Base-by-base conservation (phyloP, 2,888 invertebrate species). In the Nomada ruficornis region DNA sequence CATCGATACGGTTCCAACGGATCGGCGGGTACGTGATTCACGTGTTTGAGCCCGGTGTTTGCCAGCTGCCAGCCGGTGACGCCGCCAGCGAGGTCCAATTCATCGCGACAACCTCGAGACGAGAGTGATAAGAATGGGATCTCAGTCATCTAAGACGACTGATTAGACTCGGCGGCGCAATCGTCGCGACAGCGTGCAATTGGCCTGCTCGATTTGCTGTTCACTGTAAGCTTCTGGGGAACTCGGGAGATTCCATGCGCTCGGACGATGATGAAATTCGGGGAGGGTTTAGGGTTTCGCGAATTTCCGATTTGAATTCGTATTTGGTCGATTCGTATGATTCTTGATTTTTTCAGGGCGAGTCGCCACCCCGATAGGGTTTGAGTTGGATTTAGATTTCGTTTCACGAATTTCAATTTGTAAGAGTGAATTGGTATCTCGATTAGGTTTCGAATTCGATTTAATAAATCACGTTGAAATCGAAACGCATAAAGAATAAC, bases 91-190 rank as follows among this genome's bases (percentile, higher is more conserved):
- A 80, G 83, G 78, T 63, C 83, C 78, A 67, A 83, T 79, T 83
- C 77, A 70, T 71, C 81, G 69, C 65, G 71, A 78, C 76, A 83
- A 70, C 75, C 79, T 83, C 83, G 80, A 74, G 85, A 80, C 86
- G 50, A 44, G 29, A 26, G 26, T 42, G 86, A 86, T 86, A 86
- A 87, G 81, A 80, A 64, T 64, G 42, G 67, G 67, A 85, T 83
- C 79, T 80, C 52, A 26, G 50, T 29, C 52, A 60, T 13, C 59
- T 73, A 64, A 73, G 75, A 68, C 76, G 74, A 71, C 64, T 78
- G 83, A 86, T 74, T 74, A 57, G 44, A 47, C 73, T 60, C 44
- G 62, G 57, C 63, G 68, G 23, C 26, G 80, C 73, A 65, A 77
- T 85, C 77, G 80, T 54, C 76, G 80, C 68, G 23, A 55, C 67